phyloP scores from a whole-genome alignment of 2,888 invertebrate genomes.

The Epinotia nisella region DNA sequence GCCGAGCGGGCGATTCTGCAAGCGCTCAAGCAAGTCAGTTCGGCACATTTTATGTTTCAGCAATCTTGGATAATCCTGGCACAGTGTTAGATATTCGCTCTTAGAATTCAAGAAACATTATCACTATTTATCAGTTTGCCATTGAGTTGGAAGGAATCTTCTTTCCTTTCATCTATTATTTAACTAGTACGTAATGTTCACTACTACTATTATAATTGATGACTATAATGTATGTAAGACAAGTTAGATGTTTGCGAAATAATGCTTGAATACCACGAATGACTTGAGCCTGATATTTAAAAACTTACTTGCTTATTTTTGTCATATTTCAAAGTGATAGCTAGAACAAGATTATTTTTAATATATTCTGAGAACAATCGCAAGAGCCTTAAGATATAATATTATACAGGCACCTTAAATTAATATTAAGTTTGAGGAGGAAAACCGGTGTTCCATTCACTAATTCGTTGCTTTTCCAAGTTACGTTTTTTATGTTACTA shows the following conservation, averaged over 20 bases:
- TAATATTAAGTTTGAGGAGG: not conserved
- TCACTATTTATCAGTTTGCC: not conserved
- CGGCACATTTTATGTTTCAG: not conserved
- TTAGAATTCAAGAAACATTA: not conserved
- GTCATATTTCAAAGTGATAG: too few relatives aligned
- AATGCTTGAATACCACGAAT: too few relatives aligned
- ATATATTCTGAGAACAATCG: too few relatives aligned
- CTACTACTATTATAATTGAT: too few relatives aligned
- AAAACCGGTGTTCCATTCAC: not conserved
- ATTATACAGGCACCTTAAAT: too few relatives aligned
- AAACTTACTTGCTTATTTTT: too few relatives aligned
- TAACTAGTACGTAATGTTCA: not conserved
- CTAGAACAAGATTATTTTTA: too few relatives aligned
- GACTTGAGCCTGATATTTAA: too few relatives aligned
- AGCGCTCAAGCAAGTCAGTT: not conserved
- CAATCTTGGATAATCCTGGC: not conserved
- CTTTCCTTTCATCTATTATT: not conserved
- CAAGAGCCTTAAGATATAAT: too few relatives aligned
- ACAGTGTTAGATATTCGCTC: not conserved
- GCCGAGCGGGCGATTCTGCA: slow-evolving; percentile 6
- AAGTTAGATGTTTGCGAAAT: too few relatives aligned
- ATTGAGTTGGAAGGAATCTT: not conserved
- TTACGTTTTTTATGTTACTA: not conserved
- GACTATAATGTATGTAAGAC: too few relatives aligned
- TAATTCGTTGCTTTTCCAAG: not conserved